These are phyloP conservation scores for Mesochorus sp. DNA, from an alignment of 2,888 invertebrate species.

Conservation along the genomic window DNA sequence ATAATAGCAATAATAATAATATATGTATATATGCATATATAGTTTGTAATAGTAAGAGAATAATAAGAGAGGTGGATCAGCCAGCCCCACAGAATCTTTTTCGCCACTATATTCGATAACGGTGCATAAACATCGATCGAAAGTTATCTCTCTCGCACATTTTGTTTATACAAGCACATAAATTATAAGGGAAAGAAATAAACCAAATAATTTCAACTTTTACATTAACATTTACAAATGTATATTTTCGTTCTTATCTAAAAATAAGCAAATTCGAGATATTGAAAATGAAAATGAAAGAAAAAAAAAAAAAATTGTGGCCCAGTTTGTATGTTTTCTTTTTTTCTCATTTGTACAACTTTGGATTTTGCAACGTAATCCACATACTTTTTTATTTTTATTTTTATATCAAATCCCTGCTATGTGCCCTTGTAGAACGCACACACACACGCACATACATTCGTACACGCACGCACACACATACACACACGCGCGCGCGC, in stretches of 20 bases:
- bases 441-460: conserved; percentile 27
- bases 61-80: conserved; percentile 56
- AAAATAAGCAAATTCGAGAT: conserved; percentile 14
- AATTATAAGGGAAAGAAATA: conserved; percentile 8
- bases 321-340: conserved; percentile 16
- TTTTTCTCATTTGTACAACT: conserved; percentile 23
- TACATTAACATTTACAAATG: conserved; percentile 28
- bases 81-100: conserved; percentile 49
- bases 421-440: conserved; percentile 51
- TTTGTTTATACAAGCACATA: neutral
- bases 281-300: conserved; percentile 3
- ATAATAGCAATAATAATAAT: conserved; percentile 20
- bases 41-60: conserved; percentile 45
- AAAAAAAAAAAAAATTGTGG: conserved; percentile 27
- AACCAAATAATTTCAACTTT: neutral
- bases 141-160: neutral
- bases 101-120: conserved; percentile 19
- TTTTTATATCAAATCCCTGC: conserved; percentile 27
- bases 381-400: neutral
- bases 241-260: conserved; percentile 22
- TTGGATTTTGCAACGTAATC: neutral
- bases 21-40: conserved; percentile 27
- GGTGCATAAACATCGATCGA: conserved; percentile 17
- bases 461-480: neutral
- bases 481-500: neutral